Conservation (phyloP, 2,797 vertebrate species). For the Euthynnus affinis region DNA sequence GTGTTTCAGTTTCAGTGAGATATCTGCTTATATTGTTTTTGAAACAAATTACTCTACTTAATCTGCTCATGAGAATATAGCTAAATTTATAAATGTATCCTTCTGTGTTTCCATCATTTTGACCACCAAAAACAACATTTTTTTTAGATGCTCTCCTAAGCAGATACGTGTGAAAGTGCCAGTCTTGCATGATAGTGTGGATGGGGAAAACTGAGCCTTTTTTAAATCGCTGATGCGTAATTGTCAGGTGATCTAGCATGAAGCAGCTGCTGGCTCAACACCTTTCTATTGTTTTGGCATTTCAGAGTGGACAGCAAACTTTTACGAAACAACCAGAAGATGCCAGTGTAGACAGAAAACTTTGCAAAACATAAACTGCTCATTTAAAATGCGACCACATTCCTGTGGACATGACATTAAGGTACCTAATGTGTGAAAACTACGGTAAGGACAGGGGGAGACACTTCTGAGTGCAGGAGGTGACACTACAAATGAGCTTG, state of each 20-base stretch:
- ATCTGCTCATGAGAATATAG: neutral
- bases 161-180: conserved; percentile 10
- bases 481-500: conserved; percentile 57
- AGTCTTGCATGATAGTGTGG: neutral
- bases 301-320: neutral
- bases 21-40: neutral
- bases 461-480: conserved; percentile 36
- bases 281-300: conserved; percentile 3
- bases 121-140: neutral
- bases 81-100: too few relatives aligned
- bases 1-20: conserved; percentile 13
- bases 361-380: conserved; percentile 20
- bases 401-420: conserved; percentile 28
- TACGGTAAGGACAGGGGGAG: conserved; percentile 13
- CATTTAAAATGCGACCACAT: conserved; percentile 19
- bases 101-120: too few relatives aligned
- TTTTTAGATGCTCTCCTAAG: neutral
- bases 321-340: neutral
- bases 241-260: conserved; percentile 8
- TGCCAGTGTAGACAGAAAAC: neutral
- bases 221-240: neutral
- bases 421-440: conserved; percentile 53
- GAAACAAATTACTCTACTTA: conserved; percentile 1
- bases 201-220: neutral
- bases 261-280: conserved; percentile 4